Evolutionary conservation across 1,140 invertebrate genomes (phyloP), one percentile per base, ranked within the genome.

Genomic region (Batillaria attramentaria): DNA sequence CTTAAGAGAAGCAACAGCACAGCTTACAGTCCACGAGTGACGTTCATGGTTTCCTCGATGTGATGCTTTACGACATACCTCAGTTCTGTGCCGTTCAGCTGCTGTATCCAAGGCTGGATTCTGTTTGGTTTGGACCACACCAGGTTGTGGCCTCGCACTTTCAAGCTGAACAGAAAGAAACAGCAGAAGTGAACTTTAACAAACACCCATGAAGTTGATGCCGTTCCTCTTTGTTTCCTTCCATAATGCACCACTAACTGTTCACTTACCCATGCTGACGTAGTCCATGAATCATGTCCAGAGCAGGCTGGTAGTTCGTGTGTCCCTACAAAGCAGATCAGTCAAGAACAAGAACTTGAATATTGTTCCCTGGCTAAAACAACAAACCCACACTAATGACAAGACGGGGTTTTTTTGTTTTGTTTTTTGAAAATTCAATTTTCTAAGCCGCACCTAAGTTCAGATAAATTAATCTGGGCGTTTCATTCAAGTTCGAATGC

Each of bases 101-200:
- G 33, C 46, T 69, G 69, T 8, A 80, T 65, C 33, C 72, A 76
- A 39, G 20, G 24, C n/a, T 35, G 79, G 6, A 80, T 60, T 39
- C 37, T 57, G 5, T 2, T 31, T 24, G 24, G 35, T 3, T 57
- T 31, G 4, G 72, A 70, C 79, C 72, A 76, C n/a, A 80, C 42
- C 13, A 80, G 54, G 66, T 80, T 80, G 50, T 80, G 79, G 4
- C 60, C 79, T 20, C 79, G 60, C 16, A 80, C 54, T 41, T 76
- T 80, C 24, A 76, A 54, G 37, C 79, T 80, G 65, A 24, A 35
- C 62, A 65, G 37, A 33, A 10, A 10, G 24, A 10, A 24, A 50
- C 10, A 13, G 31, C 57, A 60, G 24, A 60, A 20, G 31, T 31
- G 31, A 20, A 60, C 57, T n/a, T 31, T n/a, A 20, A 60, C 57